These are phyloP conservation scores for Herpailurus yagouaroundi DNA, from an alignment of 2,113 vertebrate species.

Conservation along the genomic window DNA sequence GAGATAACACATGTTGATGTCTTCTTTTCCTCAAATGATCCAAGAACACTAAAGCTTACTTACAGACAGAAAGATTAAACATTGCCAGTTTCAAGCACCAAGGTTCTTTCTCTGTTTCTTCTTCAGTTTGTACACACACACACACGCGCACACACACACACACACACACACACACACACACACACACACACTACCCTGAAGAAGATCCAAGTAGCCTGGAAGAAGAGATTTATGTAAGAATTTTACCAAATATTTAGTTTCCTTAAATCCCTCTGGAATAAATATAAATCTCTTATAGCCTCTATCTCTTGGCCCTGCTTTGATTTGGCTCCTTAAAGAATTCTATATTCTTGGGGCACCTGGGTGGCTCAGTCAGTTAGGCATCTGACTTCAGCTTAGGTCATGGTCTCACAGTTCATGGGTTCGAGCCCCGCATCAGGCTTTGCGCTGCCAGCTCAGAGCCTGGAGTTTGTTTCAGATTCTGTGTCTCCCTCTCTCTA, in stretches of 20 bases:
- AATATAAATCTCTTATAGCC: background rate
- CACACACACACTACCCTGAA: background rate
- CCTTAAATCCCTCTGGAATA: background rate
- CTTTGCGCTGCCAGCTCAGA: no score
- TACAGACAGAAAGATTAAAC: background rate
- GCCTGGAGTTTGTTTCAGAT: no score
- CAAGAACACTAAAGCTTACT: background rate
- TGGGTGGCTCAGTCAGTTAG: no score
- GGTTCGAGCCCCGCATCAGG: no score
- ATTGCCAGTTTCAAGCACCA: background rate
- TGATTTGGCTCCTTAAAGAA: background rate
- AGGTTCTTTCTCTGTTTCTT: background rate
- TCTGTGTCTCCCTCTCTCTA: no score
- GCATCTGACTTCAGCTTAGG: no score
- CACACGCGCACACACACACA: rapidly evolving
- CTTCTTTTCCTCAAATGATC: background rate
- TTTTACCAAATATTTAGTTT: background rate
- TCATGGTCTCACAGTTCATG: no score
- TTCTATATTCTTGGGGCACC: background rate
- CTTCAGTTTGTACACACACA: background rate
- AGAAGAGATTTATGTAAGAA: background rate
- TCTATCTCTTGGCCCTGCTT: background rate
- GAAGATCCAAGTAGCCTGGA: background rate
- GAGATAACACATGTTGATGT: background rate
- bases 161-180: background rate